phyloP scores from a whole-genome alignment of 2,797 vertebrate genomes.

The Sylvia borin region DNA sequence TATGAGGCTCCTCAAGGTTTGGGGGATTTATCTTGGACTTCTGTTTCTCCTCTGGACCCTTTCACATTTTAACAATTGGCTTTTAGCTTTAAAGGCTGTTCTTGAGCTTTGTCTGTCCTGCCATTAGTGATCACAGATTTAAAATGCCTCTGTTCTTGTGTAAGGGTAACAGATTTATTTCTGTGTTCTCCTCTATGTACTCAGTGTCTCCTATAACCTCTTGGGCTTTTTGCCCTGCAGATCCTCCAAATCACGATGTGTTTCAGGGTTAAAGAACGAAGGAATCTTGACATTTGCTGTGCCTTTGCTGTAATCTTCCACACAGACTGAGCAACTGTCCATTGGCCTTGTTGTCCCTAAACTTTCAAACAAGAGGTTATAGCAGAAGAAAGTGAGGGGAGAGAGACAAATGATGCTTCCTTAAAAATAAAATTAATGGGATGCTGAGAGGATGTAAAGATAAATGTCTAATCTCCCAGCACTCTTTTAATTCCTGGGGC shows the following conservation, averaged over 20 bases:
- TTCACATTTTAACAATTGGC: not conserved
- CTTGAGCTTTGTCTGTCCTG: not conserved
- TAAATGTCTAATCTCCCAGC: not conserved
- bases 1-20: not conserved
- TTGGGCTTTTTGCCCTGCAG: not conserved
- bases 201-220: rapidly evolving
- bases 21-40: not conserved
- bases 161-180: not conserved
- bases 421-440: not conserved
- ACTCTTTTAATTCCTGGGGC: not conserved
- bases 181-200: not conserved
- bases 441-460: not conserved
- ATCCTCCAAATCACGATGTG: not conserved
- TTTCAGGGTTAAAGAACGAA: not conserved
- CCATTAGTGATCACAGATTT: not conserved
- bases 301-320: not conserved
- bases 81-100: not conserved
- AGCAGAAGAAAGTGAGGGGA: not conserved
- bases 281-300: not conserved
- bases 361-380: not conserved
- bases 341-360: not conserved
- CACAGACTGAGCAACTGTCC: not conserved
- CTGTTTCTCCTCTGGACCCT: not conserved
- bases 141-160: not conserved
- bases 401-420: not conserved